phyloP scores from a whole-genome alignment of 2,888 invertebrate genomes.

The Biston betularia region DNA sequence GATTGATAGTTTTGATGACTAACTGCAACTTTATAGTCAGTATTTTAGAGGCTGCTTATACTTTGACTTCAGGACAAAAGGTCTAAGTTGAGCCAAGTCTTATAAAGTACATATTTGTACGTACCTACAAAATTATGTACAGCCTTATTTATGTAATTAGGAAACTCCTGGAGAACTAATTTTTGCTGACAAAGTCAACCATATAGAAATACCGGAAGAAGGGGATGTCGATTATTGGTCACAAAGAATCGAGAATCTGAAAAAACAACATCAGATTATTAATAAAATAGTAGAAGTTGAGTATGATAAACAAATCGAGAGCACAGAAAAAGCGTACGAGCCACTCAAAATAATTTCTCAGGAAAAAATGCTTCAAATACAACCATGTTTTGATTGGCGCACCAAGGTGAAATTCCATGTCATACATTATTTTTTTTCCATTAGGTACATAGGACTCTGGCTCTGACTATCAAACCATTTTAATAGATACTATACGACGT shows the following conservation, averaged over 20 bases:
- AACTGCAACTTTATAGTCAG: too few relatives aligned
- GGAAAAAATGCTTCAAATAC: conserved; percentile 68
- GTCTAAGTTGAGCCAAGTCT: too few relatives aligned
- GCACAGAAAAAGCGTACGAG: conserved; percentile 61
- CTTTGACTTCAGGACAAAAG: too few relatives aligned
- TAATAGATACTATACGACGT: neutral
- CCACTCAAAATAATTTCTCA: conserved; percentile 56
- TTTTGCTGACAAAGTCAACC: conserved; percentile 55
- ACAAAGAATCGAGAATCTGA: conserved; percentile 70
- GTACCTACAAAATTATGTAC: neutral
- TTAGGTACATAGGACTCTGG: too few relatives aligned
- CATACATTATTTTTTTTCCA: neutral
- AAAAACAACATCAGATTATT: conserved; percentile 74
- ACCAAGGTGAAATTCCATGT: conserved; percentile 58
- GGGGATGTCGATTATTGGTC: conserved; percentile 73
- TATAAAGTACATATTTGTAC: too few relatives aligned
- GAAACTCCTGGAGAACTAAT: conserved; percentile 55
- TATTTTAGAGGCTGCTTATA: too few relatives aligned
- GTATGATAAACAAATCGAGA: conserved; percentile 72
- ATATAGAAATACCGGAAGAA: conserved; percentile 52
- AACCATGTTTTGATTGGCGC: conserved; percentile 74
- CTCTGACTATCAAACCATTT: neutral
- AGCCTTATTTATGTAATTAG: conserved; percentile 46
- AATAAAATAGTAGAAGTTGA: conserved; percentile 76
- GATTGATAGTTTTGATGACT: too few relatives aligned